A percentile compares a stretch with the other conserved stretches of the same genome.
phyloP scores from a whole-genome alignment of 2,888 invertebrate species.

The Apamea epomidion region DNA sequence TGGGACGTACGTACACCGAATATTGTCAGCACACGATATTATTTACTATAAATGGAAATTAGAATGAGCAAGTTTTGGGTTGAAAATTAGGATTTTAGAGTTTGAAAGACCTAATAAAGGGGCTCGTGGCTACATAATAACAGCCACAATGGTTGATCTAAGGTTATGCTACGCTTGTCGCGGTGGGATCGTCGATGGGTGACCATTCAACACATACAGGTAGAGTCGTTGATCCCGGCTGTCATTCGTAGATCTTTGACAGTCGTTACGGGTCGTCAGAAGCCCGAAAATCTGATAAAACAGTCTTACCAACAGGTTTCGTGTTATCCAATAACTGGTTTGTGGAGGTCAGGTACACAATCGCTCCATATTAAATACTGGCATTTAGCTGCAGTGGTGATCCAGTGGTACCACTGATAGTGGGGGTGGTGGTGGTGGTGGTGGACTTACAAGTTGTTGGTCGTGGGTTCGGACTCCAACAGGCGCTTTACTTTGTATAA shows the following conservation, averaged over 20 bases:
- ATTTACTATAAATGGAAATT: not conserved
- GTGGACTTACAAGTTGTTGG: no score
- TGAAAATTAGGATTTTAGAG: not conserved
- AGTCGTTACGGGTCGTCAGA: not conserved
- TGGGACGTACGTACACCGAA: slow-evolving; percentile 36
- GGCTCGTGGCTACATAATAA: not conserved
- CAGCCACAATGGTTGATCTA: not conserved
- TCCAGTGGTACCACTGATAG: no score
- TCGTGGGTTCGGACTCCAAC: no score
- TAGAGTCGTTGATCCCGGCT: no score
- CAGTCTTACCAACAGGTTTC: not conserved
- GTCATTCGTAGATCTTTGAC: not conserved
- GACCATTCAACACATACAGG: not conserved
- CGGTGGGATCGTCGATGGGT: not conserved
- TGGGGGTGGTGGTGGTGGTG: no score
- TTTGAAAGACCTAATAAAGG: not conserved
- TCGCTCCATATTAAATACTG: not conserved
- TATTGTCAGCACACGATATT: slow-evolving; percentile 36
- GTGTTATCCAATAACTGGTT: not conserved
- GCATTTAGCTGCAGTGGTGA: not conserved
- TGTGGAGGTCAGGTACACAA: not conserved
- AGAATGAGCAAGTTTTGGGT: slow-evolving; percentile 6
- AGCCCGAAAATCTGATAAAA: not conserved
- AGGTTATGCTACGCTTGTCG: not conserved
- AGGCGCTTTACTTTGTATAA: no score